A percentile compares a stretch with the other conserved stretches of the same genome.
phyloP scores from a whole-genome alignment of 2,888 invertebrate species.

The Merodon equestris region DNA sequence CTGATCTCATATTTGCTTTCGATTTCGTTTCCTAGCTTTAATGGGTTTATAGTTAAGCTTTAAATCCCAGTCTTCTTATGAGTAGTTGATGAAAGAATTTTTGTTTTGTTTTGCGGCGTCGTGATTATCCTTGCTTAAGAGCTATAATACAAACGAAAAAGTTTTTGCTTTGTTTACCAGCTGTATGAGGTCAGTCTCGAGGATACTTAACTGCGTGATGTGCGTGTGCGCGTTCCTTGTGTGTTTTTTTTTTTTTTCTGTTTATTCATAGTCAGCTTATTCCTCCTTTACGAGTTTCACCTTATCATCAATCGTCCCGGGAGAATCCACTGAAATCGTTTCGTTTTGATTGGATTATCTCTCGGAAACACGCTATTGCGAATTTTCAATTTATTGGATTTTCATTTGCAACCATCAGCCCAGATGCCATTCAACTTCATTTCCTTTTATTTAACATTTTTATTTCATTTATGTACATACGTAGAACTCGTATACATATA shows the following conservation, averaged over 20 bases:
- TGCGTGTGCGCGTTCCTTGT: constrained; percentile 31
- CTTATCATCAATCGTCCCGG: constrained; percentile 2
- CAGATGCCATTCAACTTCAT: background rate
- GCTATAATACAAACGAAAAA: background rate
- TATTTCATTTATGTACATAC: constrained; percentile 19
- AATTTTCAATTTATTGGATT: constrained; percentile 36
- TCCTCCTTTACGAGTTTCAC: background rate
- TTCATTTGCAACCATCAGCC: constrained; percentile 38
- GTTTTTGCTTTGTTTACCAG: background rate
- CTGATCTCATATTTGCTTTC: constrained; percentile 20
- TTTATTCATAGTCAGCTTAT: constrained; percentile 24
- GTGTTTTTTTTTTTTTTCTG: too few relatives aligned
- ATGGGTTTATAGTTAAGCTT: too few relatives aligned
- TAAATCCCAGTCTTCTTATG: too few relatives aligned
- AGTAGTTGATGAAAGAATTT: too few relatives aligned
- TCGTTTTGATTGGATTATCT: constrained; percentile 35
- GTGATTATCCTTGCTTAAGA: too few relatives aligned
- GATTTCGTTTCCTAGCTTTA: too few relatives aligned
- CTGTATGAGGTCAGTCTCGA: constrained; percentile 34
- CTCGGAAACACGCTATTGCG: constrained; percentile 1
- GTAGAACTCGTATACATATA: too few relatives aligned
- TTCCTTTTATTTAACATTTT: constrained; percentile 11
- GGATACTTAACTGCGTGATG: constrained; percentile 30
- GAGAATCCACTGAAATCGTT: constrained; percentile 2
- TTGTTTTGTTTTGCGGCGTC: too few relatives aligned